These are phyloP conservation scores for Haemorhous mexicanus DNA, from an alignment of 2,113 vertebrate species.

Conservation along the genomic window DNA sequence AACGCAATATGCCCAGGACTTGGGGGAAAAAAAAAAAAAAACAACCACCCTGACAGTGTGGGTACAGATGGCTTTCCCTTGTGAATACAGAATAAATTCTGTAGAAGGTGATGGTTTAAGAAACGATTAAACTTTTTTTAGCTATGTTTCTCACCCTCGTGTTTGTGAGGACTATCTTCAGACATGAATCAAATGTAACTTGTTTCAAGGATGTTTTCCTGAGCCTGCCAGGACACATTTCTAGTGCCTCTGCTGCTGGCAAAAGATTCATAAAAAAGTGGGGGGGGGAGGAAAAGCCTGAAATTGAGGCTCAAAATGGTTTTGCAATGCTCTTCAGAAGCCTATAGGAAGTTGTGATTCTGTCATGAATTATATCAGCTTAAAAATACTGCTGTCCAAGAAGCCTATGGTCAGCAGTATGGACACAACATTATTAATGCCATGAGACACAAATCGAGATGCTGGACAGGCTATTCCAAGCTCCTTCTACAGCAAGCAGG, in stretches of 20 bases:
- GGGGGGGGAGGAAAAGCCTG: accelerated
- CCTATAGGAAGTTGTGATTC: neutral
- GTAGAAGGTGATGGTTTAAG: slow-evolving; percentile 61
- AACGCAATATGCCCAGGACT: slow-evolving; percentile 49
- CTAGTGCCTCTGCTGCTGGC: slow-evolving; percentile 27
- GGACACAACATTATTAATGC: neutral
- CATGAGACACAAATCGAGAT: accelerated
- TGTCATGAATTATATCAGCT: neutral
- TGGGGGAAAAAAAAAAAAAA: neutral
- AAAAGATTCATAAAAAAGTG: neutral
- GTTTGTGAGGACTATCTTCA: slow-evolving; percentile 57
- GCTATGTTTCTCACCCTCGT: slow-evolving; percentile 42
- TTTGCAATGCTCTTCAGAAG: neutral
- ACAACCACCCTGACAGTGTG: slow-evolving; percentile 35
- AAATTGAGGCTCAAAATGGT: neutral
- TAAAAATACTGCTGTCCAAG: neutral
- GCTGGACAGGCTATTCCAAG: neutral
- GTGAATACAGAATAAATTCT: slow-evolving; percentile 54
- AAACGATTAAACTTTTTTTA: slow-evolving; percentile 59
- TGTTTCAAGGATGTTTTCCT: slow-evolving; percentile 50
- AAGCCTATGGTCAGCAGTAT: neutral
- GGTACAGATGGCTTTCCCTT: slow-evolving; percentile 66
- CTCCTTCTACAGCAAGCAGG: neutral
- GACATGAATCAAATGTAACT: slow-evolving; percentile 57
- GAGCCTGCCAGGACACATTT: slow-evolving; percentile 40